These are phyloP conservation scores for Heliconius congener DNA, from an alignment of 1,140 invertebrate genomes.

Conservation along the genomic window DNA sequence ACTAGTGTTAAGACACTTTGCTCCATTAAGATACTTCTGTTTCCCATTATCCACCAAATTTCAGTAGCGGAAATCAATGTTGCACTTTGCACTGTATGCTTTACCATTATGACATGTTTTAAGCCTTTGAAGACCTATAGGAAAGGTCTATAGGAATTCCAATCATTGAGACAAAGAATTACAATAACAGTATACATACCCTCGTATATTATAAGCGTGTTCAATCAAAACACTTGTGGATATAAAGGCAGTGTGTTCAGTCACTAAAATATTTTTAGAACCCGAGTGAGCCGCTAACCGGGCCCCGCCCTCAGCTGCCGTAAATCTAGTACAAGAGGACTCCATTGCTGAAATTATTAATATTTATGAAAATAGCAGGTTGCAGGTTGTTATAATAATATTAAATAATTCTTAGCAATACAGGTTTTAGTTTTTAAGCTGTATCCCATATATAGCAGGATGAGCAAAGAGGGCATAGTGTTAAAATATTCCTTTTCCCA, in stretches of 20 bases:
- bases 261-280: constrained; percentile 55
- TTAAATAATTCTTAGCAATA: too few relatives aligned
- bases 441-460: too few relatives aligned
- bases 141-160: too few relatives aligned
- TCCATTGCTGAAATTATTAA: constrained; percentile 48
- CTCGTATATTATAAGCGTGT: constrained; percentile 63
- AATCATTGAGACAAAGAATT: background rate
- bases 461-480: too few relatives aligned
- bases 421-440: too few relatives aligned
- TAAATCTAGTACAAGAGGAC: constrained; percentile 59
- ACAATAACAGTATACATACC: constrained; percentile 43
- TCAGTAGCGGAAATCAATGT: background rate
- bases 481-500: too few relatives aligned
- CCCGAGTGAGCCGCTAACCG: constrained; percentile 57
- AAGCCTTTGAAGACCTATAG: too few relatives aligned
- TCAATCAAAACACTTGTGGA: constrained; percentile 62
- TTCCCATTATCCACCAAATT: background rate
- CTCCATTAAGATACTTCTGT: too few relatives aligned
- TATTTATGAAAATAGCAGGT: too few relatives aligned
- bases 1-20: background rate
- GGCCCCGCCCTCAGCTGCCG: constrained; percentile 66
- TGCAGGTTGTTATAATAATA: too few relatives aligned
- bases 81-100: background rate
- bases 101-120: too few relatives aligned
- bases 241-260: constrained; percentile 63